These are phyloP conservation scores for Netelia inedita DNA, from an alignment of 2,888 invertebrate genomes.

Conservation along the genomic window DNA sequence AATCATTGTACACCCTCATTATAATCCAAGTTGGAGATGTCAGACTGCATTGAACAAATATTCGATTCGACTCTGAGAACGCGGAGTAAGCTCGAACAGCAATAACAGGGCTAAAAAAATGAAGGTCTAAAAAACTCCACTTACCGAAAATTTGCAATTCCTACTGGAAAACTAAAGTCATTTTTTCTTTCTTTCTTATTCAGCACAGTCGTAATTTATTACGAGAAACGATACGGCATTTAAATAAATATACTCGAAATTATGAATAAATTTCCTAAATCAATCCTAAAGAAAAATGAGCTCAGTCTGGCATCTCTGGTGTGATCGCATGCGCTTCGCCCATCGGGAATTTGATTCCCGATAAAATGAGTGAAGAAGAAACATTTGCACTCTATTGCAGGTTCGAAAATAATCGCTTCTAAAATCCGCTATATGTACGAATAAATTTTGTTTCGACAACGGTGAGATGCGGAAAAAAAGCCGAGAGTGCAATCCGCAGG, in stretches of 20 bases:
- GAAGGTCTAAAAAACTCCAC: too few relatives aligned
- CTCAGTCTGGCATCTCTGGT: not conserved
- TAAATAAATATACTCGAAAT: too few relatives aligned
- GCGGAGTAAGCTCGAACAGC: not conserved
- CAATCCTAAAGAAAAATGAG: not conserved
- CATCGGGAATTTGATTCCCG: not conserved
- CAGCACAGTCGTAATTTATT: too few relatives aligned
- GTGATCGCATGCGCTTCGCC: constrained; percentile 12
- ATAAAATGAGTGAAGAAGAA: constrained; percentile 8
- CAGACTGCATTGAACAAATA: not conserved
- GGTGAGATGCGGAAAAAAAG: not conserved
- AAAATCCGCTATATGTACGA: constrained; percentile 25
- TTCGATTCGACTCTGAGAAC: not conserved
- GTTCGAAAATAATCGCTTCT: constrained; percentile 16
- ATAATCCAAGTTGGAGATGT: not conserved
- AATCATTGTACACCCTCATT: constrained; percentile 16
- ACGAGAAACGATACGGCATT: too few relatives aligned
- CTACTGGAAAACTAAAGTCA: too few relatives aligned
- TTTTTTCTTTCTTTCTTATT: too few relatives aligned
- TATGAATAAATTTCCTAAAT: not conserved
- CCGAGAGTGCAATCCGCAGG: not conserved
- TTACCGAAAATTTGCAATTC: too few relatives aligned
- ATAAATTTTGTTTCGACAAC: constrained; percentile 9
- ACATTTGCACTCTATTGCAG: constrained; percentile 11
- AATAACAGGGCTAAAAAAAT: not conserved